These are phyloP conservation scores for Halichoeres trimaculatus DNA, from an alignment of 2,113 vertebrate species.

Conservation along the genomic window DNA sequence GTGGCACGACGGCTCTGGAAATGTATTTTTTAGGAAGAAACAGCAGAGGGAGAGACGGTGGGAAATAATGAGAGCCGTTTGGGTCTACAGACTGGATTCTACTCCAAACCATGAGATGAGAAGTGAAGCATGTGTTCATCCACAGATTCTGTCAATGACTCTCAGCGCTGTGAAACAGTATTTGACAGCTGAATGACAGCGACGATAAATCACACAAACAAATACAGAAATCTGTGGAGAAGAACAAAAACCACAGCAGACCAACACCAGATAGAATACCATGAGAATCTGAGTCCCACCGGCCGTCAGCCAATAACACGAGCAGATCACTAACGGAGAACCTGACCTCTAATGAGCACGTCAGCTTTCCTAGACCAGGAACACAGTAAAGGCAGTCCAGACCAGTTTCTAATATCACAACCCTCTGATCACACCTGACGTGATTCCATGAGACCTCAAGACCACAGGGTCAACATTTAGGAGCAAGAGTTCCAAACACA, in stretches of 20 bases:
- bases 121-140: neutral
- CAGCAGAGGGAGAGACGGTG: constrained; percentile 25
- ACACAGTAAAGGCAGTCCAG: no score
- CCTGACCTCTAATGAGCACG: neutral
- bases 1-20: constrained; percentile 26
- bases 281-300: neutral
- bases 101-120: neutral
- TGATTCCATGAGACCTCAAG: no score
- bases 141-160: constrained; percentile 6
- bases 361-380: no score
- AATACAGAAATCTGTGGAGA: neutral
- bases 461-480: no score
- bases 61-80: neutral
- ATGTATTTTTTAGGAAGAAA: constrained; percentile 27
- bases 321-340: neutral
- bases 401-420: no score
- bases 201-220: constrained; percentile 22
- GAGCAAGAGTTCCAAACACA: no score
- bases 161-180: constrained; percentile 23
- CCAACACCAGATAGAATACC: constrained; percentile 8
- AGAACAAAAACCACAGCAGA: neutral
- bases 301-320: neutral
- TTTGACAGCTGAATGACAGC: constrained; percentile 34
- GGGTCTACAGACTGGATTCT: constrained; percentile 21
- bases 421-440: no score